These are phyloP conservation scores for Peromyscus attwateri DNA, from an alignment of 2,797 vertebrate species.

Conservation along the genomic window DNA sequence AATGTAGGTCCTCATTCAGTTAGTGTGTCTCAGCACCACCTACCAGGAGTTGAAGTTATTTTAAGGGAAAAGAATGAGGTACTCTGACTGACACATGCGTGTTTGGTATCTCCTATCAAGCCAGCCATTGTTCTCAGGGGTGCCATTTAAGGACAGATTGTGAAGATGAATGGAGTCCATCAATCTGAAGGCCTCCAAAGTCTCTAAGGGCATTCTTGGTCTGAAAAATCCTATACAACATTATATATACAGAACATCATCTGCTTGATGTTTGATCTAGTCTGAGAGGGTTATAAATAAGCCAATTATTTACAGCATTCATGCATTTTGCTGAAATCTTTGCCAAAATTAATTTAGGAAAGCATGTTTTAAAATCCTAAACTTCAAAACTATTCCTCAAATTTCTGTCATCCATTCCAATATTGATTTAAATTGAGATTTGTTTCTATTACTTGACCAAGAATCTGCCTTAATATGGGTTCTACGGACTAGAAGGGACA, in stretches of 20 bases:
- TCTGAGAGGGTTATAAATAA: not conserved
- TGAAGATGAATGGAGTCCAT: conserved; percentile 35
- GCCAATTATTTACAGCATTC: not conserved
- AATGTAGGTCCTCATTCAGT: not conserved
- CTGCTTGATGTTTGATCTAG: not conserved
- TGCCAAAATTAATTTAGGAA: not conserved
- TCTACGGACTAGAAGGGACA: not conserved
- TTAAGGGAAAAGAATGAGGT: not conserved
- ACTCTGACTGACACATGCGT: not conserved
- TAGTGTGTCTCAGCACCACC: not conserved
- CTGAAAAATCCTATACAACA: conserved; percentile 32
- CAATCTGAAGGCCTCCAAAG: not conserved
- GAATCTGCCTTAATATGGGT: not conserved
- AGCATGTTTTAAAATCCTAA: not conserved
- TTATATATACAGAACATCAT: not conserved
- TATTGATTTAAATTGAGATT: conserved; percentile 9
- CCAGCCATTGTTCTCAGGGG: not conserved
- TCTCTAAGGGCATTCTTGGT: not conserved
- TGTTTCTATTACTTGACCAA: not conserved
- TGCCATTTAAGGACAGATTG: conserved; percentile 38
- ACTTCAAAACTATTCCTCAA: conserved; percentile 11
- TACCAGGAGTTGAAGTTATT: not conserved
- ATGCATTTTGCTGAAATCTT: not conserved
- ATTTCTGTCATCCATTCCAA: not conserved
- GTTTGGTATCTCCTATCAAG: not conserved